Evolutionary conservation across 2,113 vertebrate genomes (phyloP), one percentile per base, ranked within the genome.

Genomic region (Dicrurus megarhynchus): DNA sequence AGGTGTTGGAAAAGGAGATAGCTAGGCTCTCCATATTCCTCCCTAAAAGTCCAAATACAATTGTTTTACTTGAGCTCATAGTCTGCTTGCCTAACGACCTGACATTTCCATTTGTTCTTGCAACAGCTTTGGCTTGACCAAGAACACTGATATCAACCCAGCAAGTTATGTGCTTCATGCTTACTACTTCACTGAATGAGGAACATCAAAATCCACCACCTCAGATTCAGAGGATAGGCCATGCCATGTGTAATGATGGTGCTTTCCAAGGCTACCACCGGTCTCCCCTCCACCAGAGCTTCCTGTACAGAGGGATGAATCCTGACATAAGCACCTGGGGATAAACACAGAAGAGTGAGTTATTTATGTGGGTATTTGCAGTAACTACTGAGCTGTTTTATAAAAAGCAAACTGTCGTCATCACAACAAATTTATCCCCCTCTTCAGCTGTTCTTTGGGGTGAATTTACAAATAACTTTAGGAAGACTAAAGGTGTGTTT

Each of bases 171-270:
- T 61, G 53, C 20, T 67, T 61, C 4, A 2, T 60, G 71, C 35
- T 84, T 50, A 55, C n/a, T 87, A 53, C 61, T 78, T 47, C 27
- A 44, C 33, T 81, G 70, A 59, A 53, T 0, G 3, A 77, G 57
- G 24, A 93, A 84, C 47, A 87, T 35, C 46, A 85, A 95, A 87
- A 90, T 64, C 13, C 22, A 83, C 30, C 59, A 99, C 99, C 98
- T 99, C 90, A 99, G 86, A 96, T 99, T 99, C 55, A 98, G 97
- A 80, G 99, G 99, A 93, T 98, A 99, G 24, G 98, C 98, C 98
- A 99, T 99, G 95, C 99, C 99, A 17, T 99, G 99, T 37, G 99
- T 99, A 93, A 99, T 98, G 61, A 99, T 99, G 9, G 99, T 98
- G 90, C 99, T 99, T 96, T 99, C 99, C 39, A 99, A 97, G 33